A percentile compares a stretch with the other conserved stretches of the same genome.
Evolutionary conservation across 2,113 vertebrate species (phyloP).

Genomic region (Oncorhynchus nerka): DNA sequence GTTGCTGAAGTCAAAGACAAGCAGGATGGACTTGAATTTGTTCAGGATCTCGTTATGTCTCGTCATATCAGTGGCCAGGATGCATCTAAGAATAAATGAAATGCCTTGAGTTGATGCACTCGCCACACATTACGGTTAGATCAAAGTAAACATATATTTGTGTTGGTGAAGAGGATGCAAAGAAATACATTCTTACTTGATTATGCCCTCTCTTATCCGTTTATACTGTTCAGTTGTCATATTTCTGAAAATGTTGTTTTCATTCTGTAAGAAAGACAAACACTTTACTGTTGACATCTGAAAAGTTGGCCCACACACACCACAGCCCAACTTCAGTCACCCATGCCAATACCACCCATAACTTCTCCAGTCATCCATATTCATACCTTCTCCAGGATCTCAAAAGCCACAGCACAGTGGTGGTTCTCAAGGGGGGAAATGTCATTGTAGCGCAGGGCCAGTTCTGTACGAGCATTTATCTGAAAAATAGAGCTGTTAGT

Average conservation of each 20-base stretch:
- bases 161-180: background rate
- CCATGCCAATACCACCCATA: too few species aligned
- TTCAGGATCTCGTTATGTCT: constrained; percentile 77
- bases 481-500: constrained; percentile 35
- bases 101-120: background rate
- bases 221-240: constrained; percentile 76
- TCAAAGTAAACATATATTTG: background rate
- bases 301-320: background rate
- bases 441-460: constrained; percentile 75
- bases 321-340: background rate
- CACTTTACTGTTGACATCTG: background rate
- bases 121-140: too few species aligned
- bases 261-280: constrained; percentile 54
- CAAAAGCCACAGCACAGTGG: constrained; percentile 78
- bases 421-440: constrained; percentile 80
- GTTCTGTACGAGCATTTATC: constrained; percentile 79
- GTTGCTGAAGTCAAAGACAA: constrained; percentile 72
- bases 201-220: constrained; percentile 75
- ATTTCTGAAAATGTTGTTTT: constrained; percentile 80
- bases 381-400: constrained; percentile 75
- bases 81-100: constrained; percentile 60
- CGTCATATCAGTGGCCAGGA: constrained; percentile 78
- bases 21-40: constrained; percentile 75
- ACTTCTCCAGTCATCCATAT: constrained; percentile 35
- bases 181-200: constrained; percentile 66